Base-by-base conservation (phyloP, 2,888 invertebrate species). In the Stenoptilia bipunctidactyla region DNA sequence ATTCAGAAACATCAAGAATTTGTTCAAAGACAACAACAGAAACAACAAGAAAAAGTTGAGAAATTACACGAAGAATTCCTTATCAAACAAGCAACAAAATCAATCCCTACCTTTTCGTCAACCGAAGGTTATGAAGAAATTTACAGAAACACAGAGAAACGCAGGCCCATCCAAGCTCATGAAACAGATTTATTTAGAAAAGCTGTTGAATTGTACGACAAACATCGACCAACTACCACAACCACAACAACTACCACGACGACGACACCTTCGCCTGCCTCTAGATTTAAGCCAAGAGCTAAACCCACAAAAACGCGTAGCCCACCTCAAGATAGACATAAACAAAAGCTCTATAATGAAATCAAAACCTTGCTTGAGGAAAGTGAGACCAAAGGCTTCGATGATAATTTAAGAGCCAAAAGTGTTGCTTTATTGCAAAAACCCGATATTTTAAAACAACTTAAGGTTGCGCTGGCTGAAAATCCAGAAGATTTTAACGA, bases 1-100 rank as follows among this genome's bases (percentile, higher is more conserved):
- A 91, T 91, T 44, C 90, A 90, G 50, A 91, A 90, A 55, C 91
- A 91, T 49, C 92, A 92, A 52, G 88, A 92, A 49, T 89, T 92
- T 50, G 87, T 91, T 2, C 92, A 92, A 53, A 92, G 90, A 55
- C 92, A 92, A 54, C 92, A 92, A 51, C 88, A 92, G 50, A 91
- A 91, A 51, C 90, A 91, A 34, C 89, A 92, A 55, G 90, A 91
- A 54, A 92, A 92, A 57, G 88, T 91, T 0, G 87, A 91, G 47
- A 87, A 88, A 51, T 80, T 91, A 15, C 92, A 93, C 49, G 87
- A 89, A 48, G 89, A 90, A 42, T 91, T 90, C 55, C 52, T 90
- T 0, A 87, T 86, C 48, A 88, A 89, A 48, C 93, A 93, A 59
- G 88, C 91, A 3, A 88, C 89, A 15, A 88, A 87, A 51, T 77